phyloP scores from a whole-genome alignment of 2,797 vertebrate species.

The Pogonophryne albipinna region DNA sequence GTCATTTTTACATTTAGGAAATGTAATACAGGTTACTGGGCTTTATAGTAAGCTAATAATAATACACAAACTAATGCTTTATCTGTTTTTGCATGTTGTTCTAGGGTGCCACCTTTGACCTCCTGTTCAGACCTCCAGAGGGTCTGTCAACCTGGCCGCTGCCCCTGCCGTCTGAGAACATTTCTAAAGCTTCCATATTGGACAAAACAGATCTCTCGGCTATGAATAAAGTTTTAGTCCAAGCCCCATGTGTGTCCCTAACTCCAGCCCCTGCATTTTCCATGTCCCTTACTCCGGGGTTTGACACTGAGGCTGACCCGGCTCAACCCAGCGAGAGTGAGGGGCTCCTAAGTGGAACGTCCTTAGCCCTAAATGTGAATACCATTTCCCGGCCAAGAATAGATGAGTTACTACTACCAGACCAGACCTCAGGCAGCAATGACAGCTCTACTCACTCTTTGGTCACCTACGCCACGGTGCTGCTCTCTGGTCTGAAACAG shows the following conservation, averaged over 20 bases:
- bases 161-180: slow-evolving; percentile 87
- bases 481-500: slow-evolving; percentile 64
- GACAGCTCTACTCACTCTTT: slow-evolving; percentile 74
- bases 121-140: slow-evolving; percentile 87
- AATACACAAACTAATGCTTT: no score
- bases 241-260: slow-evolving; percentile 40
- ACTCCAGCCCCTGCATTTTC: slow-evolving; percentile 21
- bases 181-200: slow-evolving; percentile 89
- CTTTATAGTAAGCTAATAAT: no score
- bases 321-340: slow-evolving; percentile 38
- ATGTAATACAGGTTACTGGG: no score
- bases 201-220: slow-evolving; percentile 71
- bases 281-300: slow-evolving; percentile 19
- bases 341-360: slow-evolving; percentile 44
- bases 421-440: slow-evolving; percentile 35
- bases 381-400: slow-evolving; percentile 1
- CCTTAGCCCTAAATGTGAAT: slow-evolving; percentile 47
- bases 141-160: slow-evolving; percentile 86
- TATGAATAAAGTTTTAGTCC: slow-evolving; percentile 62
- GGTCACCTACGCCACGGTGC: slow-evolving; percentile 87
- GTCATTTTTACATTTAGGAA: no score
- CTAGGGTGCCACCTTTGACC: slow-evolving; percentile 90
- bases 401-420: slow-evolving; percentile 15
- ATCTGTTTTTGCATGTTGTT: slow-evolving; percentile 46
- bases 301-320: slow-evolving; percentile 18